phyloP scores from a whole-genome alignment of 2,888 invertebrate genomes.

The Pycnomerus fuliginosus region DNA sequence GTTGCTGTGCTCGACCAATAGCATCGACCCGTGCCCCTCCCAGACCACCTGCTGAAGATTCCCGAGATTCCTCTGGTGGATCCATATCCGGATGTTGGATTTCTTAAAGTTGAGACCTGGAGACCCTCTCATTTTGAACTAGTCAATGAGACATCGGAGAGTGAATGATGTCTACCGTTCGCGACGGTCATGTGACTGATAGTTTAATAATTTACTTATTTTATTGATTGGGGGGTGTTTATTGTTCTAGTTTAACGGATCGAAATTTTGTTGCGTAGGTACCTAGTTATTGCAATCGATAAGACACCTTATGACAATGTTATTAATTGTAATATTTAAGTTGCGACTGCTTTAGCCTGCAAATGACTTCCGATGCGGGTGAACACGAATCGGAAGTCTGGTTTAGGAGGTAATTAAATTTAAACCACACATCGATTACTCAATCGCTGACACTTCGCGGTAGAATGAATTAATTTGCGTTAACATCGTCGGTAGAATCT shows the following conservation, averaged over 20 bases:
- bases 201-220: slow-evolving; percentile 48
- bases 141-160: not conserved
- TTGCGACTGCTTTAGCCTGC: no score
- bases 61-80: slow-evolving; percentile 86
- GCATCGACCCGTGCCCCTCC: slow-evolving; percentile 84
- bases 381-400: slow-evolving; percentile 17
- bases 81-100: slow-evolving; percentile 93
- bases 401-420: no score
- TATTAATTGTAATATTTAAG: not conserved
- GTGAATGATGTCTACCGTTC: no score
- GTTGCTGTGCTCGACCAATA: slow-evolving; percentile 81
- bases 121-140: no score
- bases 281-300: slow-evolving; percentile 9
- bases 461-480: no score
- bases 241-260: slow-evolving; percentile 27
- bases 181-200: slow-evolving; percentile 44
- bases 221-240: slow-evolving; percentile 38
- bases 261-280: slow-evolving; percentile 14
- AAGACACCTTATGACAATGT: not conserved
- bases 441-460: no score
- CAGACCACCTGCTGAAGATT: slow-evolving; percentile 85
- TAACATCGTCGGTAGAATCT: no score
- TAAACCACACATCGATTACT: no score
- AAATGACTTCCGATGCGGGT: slow-evolving; percentile 9
- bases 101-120: slow-evolving; percentile 62